Conservation (phyloP, 2,113 vertebrate species). For the Protobothrops flavoviridis region DNA sequence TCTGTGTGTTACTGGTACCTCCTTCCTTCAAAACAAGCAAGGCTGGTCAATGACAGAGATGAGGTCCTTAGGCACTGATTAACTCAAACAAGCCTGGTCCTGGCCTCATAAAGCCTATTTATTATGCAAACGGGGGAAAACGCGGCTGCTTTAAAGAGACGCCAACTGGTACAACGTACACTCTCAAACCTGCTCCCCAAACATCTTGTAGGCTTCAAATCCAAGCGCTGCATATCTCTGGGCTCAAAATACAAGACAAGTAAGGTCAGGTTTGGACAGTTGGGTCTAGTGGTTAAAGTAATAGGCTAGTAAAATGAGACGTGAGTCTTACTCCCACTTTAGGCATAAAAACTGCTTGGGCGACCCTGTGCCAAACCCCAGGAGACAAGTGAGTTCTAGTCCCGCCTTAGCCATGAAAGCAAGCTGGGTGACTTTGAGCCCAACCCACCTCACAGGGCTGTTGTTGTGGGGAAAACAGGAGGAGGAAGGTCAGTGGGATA, state of each 20-base stretch:
- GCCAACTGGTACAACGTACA: neutral
- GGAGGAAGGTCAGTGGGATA: neutral
- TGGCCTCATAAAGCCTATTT: neutral
- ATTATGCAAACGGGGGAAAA: neutral
- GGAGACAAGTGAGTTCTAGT: too few relatives aligned
- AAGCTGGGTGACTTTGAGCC: accelerated
- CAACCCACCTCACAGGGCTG: too few relatives aligned
- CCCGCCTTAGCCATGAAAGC: too few relatives aligned
- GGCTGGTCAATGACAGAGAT: neutral
- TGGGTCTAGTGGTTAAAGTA: too few relatives aligned
- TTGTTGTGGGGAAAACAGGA: too few relatives aligned
- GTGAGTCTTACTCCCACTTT: too few relatives aligned
- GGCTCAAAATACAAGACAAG: neutral
- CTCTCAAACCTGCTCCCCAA: neutral
- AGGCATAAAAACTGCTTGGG: too few relatives aligned
- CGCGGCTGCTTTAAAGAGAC: neutral
- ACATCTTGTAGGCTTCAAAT: neutral
- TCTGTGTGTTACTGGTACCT: neutral
- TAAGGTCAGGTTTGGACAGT: neutral
- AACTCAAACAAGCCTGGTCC: neutral
- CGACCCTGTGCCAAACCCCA: too few relatives aligned
- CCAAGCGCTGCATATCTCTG: neutral
- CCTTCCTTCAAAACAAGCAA: neutral
- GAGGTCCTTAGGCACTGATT: neutral
- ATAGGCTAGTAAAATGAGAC: too few relatives aligned